Evolutionary conservation across 2,888 invertebrate species (phyloP).

Genomic region (Ornithoptera alexandrae): DNA sequence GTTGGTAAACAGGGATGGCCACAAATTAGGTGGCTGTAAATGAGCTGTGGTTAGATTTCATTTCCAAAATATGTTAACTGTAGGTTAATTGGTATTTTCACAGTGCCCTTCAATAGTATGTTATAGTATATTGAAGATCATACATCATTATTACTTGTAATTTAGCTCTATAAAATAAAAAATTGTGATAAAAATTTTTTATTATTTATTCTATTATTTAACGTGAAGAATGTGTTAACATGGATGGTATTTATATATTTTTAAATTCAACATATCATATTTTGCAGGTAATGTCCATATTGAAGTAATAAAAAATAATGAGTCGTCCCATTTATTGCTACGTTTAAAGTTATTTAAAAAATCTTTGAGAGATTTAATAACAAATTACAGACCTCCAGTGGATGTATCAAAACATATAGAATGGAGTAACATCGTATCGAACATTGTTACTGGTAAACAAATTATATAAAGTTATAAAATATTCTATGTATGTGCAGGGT

Average conservation of each 20-base stretch:
- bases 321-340: conserved; percentile 50
- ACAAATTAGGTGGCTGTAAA: too few relatives aligned
- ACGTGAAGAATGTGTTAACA: neutral
- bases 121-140: too few relatives aligned
- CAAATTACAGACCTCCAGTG: conserved; percentile 62
- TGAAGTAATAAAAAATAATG: conserved; percentile 50
- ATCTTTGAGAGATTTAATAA: conserved; percentile 57
- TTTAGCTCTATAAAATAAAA: too few relatives aligned
- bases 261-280: conserved; percentile 1
- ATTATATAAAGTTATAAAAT: conserved; percentile 46
- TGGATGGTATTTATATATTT: too few relatives aligned
- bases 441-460: conserved; percentile 67
- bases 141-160: too few relatives aligned
- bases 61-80: too few relatives aligned
- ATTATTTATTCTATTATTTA: too few relatives aligned
- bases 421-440: conserved; percentile 67
- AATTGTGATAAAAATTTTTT: too few relatives aligned
- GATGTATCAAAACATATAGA: conserved; percentile 57
- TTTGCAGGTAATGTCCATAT: conserved; percentile 64
- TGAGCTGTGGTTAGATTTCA: too few relatives aligned
- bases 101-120: too few relatives aligned
- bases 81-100: too few relatives aligned
- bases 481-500: neutral
- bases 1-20: too few relatives aligned
- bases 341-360: conserved; percentile 59